These are phyloP conservation scores for Lagorchestes hirsutus DNA, from an alignment of 2,797 vertebrate genomes.

Conservation along the genomic window DNA sequence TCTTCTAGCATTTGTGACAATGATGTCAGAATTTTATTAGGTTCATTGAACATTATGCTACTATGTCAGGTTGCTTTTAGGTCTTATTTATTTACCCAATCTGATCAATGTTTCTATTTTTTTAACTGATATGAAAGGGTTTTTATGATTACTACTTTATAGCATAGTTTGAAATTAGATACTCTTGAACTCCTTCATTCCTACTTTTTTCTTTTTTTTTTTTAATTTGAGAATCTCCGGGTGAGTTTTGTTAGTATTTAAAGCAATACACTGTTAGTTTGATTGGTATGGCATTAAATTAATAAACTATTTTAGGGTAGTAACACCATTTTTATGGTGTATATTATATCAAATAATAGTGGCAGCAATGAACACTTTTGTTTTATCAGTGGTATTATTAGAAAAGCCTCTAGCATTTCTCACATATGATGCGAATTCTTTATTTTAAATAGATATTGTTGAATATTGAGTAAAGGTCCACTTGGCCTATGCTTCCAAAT, in stretches of 20 bases:
- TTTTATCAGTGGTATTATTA: neutral
- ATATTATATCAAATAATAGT: neutral
- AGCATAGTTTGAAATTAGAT: neutral
- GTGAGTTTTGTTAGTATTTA: neutral
- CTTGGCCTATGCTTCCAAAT: neutral
- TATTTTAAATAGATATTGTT: neutral
- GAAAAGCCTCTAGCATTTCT: neutral
- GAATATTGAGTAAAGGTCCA: neutral
- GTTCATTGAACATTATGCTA: neutral
- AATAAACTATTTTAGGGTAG: neutral
- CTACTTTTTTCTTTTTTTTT: neutral
- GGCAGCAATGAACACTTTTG: neutral
- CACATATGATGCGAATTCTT: neutral
- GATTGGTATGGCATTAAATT: neutral
- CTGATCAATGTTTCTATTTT: neutral
- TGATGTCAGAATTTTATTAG: neutral
- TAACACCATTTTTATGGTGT: neutral
- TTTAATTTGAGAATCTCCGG: neutral
- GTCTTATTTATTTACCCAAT: neutral
- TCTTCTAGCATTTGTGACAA: neutral
- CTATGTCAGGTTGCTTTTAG: neutral
- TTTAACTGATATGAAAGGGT: neutral
- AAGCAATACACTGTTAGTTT: neutral
- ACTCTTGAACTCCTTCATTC: neutral
- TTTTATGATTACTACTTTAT: neutral